Evolutionary conservation across 2,888 invertebrate species (phyloP).

Genomic region (Hofmannophila pseudospretella): DNA sequence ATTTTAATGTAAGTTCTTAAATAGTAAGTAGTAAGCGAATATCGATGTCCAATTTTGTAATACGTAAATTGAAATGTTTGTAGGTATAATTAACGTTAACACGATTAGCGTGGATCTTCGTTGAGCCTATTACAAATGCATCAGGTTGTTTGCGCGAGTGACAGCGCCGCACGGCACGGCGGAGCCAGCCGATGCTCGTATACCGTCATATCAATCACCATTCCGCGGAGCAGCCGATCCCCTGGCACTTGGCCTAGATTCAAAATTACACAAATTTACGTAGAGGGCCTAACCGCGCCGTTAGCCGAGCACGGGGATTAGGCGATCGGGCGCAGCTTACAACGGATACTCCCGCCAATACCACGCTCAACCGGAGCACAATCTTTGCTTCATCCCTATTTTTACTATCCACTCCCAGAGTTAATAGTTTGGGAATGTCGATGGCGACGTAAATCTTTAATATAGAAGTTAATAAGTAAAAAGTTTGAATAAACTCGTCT

Average conservation of each 20-base stretch:
- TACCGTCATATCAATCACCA: conserved; percentile 74
- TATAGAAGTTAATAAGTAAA: conserved; percentile 71
- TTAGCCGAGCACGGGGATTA: conserved; percentile 63
- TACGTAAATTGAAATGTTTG: no score
- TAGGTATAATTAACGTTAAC: no score
- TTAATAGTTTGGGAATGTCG: conserved; percentile 25
- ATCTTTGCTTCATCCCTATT: conserved; percentile 36
- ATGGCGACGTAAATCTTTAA: conserved; percentile 58
- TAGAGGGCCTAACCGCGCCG: conserved; percentile 65
- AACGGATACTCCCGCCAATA: conserved; percentile 54
- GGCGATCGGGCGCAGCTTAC: conserved; percentile 61
- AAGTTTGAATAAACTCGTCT: conserved; percentile 69
- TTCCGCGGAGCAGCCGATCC: conserved; percentile 64
- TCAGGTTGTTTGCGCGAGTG: conserved; percentile 42
- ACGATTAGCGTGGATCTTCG: conserved; percentile 5
- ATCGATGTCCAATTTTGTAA: no score
- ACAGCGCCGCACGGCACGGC: conserved; percentile 32
- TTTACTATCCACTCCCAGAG: conserved; percentile 12
- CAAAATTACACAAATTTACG: conserved; percentile 76
- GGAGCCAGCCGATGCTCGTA: conserved; percentile 49
- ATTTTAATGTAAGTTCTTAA: no score
- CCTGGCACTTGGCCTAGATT: conserved; percentile 76
- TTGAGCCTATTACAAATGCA: conserved; percentile 51
- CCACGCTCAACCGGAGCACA: conserved; percentile 56
- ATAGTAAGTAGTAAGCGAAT: no score